These are phyloP conservation scores for Oenanthe oenanthe DNA, from an alignment of 2,113 vertebrate genomes.

Conservation along the genomic window DNA sequence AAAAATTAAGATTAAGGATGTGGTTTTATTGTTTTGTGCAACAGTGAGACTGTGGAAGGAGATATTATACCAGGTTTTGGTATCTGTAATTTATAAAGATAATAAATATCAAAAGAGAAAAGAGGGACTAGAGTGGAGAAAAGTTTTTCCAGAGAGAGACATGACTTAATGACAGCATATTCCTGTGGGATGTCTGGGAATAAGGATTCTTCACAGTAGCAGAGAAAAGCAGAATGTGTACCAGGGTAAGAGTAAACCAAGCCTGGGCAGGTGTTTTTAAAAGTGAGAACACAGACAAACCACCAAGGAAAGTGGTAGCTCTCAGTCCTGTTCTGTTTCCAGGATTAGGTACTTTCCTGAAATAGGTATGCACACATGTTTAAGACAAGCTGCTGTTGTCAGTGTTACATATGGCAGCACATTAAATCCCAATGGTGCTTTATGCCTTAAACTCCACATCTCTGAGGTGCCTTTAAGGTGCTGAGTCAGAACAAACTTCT, in stretches of 20 bases:
- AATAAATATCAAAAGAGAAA: background rate
- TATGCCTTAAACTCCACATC: background rate
- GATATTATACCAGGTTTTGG: background rate
- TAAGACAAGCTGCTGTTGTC: background rate
- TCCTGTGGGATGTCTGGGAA: background rate
- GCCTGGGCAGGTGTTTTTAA: background rate
- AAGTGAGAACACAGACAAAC: background rate
- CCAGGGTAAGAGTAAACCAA: background rate
- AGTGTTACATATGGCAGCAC: background rate
- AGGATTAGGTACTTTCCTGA: background rate
- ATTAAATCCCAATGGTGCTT: background rate
- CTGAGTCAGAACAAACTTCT: background rate
- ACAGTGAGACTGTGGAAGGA: background rate
- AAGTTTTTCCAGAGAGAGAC: background rate
- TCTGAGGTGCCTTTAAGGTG: background rate
- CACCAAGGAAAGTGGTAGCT: background rate
- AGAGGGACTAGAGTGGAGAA: background rate
- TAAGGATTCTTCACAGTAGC: background rate
- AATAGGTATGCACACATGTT: accelerated
- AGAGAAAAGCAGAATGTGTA: background rate
- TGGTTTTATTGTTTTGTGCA: background rate
- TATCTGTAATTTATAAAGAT: background rate
- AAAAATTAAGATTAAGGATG: background rate
- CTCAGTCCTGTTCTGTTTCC: background rate
- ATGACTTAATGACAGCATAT: background rate